phyloP scores from a whole-genome alignment of 2,888 invertebrate species.

The Trichogramma dendrolimi region DNA sequence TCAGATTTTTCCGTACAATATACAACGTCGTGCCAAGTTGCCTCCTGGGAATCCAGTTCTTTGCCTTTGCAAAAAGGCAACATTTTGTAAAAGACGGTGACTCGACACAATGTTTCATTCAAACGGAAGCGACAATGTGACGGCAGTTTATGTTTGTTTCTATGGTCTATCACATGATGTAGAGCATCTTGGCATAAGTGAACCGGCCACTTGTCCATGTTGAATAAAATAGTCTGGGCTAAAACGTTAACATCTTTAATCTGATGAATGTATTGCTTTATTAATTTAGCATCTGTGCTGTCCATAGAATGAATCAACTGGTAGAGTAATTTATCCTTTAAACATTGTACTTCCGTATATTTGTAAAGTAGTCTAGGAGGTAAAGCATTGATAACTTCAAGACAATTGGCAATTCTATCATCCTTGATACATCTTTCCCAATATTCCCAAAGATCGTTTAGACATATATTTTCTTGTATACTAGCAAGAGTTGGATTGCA shows the following conservation, averaged over 20 bases:
- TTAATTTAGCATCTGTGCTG: slow-evolving; percentile 45
- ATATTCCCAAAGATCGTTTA: slow-evolving; percentile 55
- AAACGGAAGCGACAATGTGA: slow-evolving; percentile 38
- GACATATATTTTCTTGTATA: slow-evolving; percentile 58
- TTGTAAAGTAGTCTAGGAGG: slow-evolving; percentile 58
- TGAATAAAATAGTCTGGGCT: slow-evolving; percentile 40
- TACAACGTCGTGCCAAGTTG: slow-evolving; percentile 42
- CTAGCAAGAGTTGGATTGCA: slow-evolving; percentile 61
- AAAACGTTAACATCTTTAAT: slow-evolving; percentile 42
- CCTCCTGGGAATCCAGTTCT: slow-evolving; percentile 25
- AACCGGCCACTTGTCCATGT: slow-evolving; percentile 43
- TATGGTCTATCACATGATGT: slow-evolving; percentile 38
- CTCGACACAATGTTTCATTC: slow-evolving; percentile 42
- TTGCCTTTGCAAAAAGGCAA: slow-evolving; percentile 39
- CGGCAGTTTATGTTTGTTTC: slow-evolving; percentile 38
- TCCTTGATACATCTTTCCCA: slow-evolving; percentile 54
- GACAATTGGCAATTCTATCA: slow-evolving; percentile 50
- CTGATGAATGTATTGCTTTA: slow-evolving; percentile 39
- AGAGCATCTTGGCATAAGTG: slow-evolving; percentile 42
- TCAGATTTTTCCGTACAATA: slow-evolving; percentile 50
- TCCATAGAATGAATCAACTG: slow-evolving; percentile 57
- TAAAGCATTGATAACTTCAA: slow-evolving; percentile 57
- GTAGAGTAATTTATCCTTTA: slow-evolving; percentile 60
- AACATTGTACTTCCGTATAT: slow-evolving; percentile 56
- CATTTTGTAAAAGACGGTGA: slow-evolving; percentile 44